phyloP scores from a whole-genome alignment of 1,140 invertebrate genomes.

The Drosophila bocqueti region DNA sequence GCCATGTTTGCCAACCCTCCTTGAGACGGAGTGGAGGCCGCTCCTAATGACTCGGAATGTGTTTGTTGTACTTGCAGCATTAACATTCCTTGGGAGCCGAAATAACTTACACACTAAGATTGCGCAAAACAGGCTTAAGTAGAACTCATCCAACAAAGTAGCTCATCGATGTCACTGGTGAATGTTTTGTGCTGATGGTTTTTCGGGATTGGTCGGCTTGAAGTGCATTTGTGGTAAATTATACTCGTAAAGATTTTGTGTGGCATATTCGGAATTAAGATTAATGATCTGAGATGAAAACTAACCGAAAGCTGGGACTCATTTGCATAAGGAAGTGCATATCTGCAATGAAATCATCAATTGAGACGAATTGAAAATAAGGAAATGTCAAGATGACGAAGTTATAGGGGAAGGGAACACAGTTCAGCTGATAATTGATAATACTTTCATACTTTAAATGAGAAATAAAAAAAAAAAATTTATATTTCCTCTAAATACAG shows the following conservation, averaged over 20 bases:
- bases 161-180: slow-evolving; percentile 32
- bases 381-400: slow-evolving; percentile 13
- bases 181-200: slow-evolving; percentile 13
- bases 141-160: slow-evolving; percentile 33
- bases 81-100: slow-evolving; percentile 72
- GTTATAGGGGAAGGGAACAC: not conserved
- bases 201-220: slow-evolving; percentile 14
- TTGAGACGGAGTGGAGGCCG: not conserved
- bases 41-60: slow-evolving; percentile 68
- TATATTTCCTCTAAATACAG: not conserved
- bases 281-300: slow-evolving; percentile 51
- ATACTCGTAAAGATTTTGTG: slow-evolving; percentile 33
- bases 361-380: slow-evolving; percentile 26
- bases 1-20: slow-evolving; percentile 34
- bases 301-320: slow-evolving; percentile 22
- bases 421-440: slow-evolving; percentile 3
- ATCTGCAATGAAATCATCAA: slow-evolving; percentile 25
- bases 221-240: slow-evolving; percentile 45
- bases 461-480: not conserved
- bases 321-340: slow-evolving; percentile 52
- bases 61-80: slow-evolving; percentile 69
- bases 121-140: slow-evolving; percentile 67
- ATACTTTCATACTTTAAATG: not conserved
- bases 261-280: slow-evolving; percentile 54
- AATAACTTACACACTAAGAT: slow-evolving; percentile 44